A percentile compares a stretch with the other conserved stretches of the same genome.
These are phyloP conservation scores for Isoperla grammatica DNA, from an alignment of 2,888 invertebrate genomes.

Conservation along the genomic window DNA sequence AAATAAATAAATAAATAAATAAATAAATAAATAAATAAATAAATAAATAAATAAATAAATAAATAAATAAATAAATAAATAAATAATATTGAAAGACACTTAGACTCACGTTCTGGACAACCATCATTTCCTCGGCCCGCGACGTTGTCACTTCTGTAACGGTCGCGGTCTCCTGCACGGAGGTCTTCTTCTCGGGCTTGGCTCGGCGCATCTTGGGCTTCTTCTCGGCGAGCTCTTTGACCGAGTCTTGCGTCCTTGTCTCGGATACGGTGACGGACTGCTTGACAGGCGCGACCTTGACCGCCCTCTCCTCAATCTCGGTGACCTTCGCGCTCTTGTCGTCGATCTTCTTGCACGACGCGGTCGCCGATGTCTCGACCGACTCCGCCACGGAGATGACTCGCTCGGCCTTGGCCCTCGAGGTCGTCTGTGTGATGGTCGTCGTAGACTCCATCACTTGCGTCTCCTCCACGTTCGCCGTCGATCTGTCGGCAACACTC, in stretches of 20 bases:
- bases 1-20: too few species aligned
- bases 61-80: too few species aligned
- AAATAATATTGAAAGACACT: too few species aligned
- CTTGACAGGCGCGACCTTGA: conserved; percentile 37
- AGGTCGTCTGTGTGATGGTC: conserved; percentile 41
- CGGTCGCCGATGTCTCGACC: conserved; percentile 55
- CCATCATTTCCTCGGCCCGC: conserved; percentile 13
- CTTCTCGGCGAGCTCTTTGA: conserved; percentile 44
- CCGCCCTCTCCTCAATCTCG: conserved; percentile 39
- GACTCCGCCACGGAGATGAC: conserved; percentile 54
- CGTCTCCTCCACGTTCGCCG: conserved; percentile 49
- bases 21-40: too few species aligned
- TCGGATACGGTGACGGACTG: conserved; percentile 35
- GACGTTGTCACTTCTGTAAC: conserved; percentile 44
- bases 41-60: too few species aligned
- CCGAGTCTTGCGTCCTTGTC: conserved; percentile 29
- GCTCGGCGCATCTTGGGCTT: conserved; percentile 40
- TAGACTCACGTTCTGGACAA: conserved; percentile 25
- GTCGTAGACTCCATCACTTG: conserved; percentile 54
- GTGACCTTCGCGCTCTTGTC: conserved; percentile 39
- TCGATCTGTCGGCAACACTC: conserved; percentile 44
- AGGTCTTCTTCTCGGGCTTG: conserved; percentile 27
- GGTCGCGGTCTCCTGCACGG: conserved; percentile 43
- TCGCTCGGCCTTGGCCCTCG: conserved; percentile 43
- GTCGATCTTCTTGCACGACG: conserved; percentile 58